Conservation (phyloP, 92 coral and sea anemone species). For the Muricea muricata region DNA sequence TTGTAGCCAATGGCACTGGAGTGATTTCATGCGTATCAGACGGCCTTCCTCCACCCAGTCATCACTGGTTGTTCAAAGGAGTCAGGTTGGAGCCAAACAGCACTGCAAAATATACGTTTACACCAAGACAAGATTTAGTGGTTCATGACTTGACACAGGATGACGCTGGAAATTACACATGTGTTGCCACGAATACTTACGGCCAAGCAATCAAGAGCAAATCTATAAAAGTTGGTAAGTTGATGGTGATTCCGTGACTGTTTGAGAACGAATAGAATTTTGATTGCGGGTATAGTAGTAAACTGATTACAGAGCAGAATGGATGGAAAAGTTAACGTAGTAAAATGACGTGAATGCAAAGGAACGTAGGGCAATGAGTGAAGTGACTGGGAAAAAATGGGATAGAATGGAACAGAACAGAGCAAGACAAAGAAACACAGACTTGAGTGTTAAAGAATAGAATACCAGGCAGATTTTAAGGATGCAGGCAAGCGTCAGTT, state of each 20-base stretch:
- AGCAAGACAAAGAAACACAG: no score
- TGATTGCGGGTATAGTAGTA: no score
- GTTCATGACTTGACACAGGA: not conserved
- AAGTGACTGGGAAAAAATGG: no score
- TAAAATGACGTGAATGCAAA: no score
- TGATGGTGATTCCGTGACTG: no score
- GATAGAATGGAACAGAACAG: no score
- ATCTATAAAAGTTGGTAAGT: conserved; percentile 2
- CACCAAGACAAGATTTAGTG: not conserved
- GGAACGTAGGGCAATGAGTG: no score
- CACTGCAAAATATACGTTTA: conserved; percentile 8
- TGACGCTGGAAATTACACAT: conserved; percentile 29
- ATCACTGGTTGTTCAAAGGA: conserved; percentile 27
- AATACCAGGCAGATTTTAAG: not conserved
- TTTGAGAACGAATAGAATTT: no score
- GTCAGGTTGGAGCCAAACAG: not conserved
- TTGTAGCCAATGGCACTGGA: conserved; percentile 1
- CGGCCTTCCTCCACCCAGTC: conserved; percentile 5
- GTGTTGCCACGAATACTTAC: conserved; percentile 24
- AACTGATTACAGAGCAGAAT: not conserved
- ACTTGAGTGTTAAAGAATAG: no score
- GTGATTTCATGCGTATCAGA: conserved; percentile 18
- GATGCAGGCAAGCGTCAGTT: no score
- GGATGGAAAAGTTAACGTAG: no score
- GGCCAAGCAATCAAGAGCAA: not conserved